Conservation (phyloP, 1,140 invertebrate species). For the Scylla paramamosain region DNA sequence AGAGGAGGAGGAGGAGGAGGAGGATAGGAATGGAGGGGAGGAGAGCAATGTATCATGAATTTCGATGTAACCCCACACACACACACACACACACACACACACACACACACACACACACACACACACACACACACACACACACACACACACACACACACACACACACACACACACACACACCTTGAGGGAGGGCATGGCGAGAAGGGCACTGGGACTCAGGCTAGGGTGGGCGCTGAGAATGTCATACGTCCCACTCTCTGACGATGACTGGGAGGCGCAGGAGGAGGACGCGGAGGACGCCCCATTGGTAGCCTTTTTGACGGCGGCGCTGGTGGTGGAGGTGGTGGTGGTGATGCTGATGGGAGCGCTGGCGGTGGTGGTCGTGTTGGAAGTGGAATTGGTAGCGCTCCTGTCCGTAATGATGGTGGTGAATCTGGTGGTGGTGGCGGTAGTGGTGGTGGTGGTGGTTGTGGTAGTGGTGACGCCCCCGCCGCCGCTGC, state of each 20-base stretch:
- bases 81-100: not conserved
- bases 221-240: not conserved
- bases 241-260: not conserved
- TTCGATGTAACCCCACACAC: too few species aligned
- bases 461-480: slow-evolving; percentile 25
- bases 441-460: slow-evolving; percentile 25
- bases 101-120: too few species aligned
- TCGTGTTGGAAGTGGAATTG: not conserved
- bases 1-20: not conserved
- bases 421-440: not conserved
- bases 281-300: slow-evolving; percentile 14
- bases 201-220: not conserved
- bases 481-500: not conserved
- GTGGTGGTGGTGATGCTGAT: not conserved
- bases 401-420: not conserved
- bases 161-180: not conserved
- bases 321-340: not conserved
- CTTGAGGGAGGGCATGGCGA: slow-evolving; percentile 60
- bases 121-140: not conserved
- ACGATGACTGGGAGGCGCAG: slow-evolving; percentile 5
- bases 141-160: not conserved
- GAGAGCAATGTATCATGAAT: too few species aligned
- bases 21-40: not conserved
- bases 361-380: not conserved
- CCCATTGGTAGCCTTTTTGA: not conserved